These are phyloP conservation scores for Eristalis pertinax DNA, from an alignment of 2,888 invertebrate species.

Conservation along the genomic window DNA sequence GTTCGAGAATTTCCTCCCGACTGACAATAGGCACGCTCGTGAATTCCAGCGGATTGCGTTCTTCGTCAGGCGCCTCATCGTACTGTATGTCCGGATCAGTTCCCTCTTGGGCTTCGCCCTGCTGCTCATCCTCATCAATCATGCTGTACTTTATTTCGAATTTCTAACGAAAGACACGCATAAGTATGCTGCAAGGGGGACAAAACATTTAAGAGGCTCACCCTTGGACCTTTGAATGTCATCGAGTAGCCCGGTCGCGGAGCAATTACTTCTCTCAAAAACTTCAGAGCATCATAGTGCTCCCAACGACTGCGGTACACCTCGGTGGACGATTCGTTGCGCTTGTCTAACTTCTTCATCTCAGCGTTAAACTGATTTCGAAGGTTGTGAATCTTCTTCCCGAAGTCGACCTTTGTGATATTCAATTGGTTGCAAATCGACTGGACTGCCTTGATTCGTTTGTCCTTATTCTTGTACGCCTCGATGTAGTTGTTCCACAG, in stretches of 20 bases:
- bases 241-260: constrained; percentile 76
- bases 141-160: constrained; percentile 63
- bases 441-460: constrained; percentile 77
- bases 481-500: constrained; percentile 80
- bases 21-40: constrained; percentile 42
- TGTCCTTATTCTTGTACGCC: constrained; percentile 78
- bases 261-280: constrained; percentile 78
- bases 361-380: constrained; percentile 81
- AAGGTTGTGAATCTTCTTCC: constrained; percentile 80
- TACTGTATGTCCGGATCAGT: constrained; percentile 36
- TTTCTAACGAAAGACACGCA: constrained; percentile 44
- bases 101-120: constrained; percentile 30
- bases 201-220: not conserved
- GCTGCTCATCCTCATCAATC: constrained; percentile 46
- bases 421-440: constrained; percentile 76
- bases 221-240: constrained; percentile 47
- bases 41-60: constrained; percentile 36
- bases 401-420: constrained; percentile 78
- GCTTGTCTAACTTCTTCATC: constrained; percentile 78
- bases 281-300: constrained; percentile 79
- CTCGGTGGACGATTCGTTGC: constrained; percentile 73
- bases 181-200: not conserved
- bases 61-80: constrained; percentile 37
- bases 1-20: constrained; percentile 67
- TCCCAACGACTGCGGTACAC: constrained; percentile 78